These are phyloP conservation scores for Lasioglossum villosulum DNA, from an alignment of 2,888 invertebrate genomes.

Conservation along the genomic window DNA sequence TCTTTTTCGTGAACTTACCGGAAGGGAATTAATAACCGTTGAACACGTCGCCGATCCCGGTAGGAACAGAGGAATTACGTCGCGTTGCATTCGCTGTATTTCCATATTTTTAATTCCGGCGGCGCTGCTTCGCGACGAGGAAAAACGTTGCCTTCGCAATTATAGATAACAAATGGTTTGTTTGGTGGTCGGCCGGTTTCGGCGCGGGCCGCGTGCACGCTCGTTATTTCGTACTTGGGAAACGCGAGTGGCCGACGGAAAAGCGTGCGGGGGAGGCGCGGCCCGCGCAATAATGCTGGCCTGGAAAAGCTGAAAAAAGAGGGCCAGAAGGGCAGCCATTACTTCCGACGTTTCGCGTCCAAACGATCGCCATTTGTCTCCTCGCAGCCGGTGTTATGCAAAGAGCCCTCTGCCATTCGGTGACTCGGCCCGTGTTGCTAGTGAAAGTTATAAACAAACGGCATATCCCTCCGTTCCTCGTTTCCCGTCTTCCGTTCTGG, in stretches of 20 bases:
- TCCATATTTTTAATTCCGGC: constrained; percentile 60
- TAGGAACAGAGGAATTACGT: constrained; percentile 45
- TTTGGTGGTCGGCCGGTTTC: constrained; percentile 60
- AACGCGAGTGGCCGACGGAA: constrained; percentile 46
- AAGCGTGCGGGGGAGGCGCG: constrained; percentile 25
- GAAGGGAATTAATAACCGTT: constrained; percentile 42
- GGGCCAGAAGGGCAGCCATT: constrained; percentile 73
- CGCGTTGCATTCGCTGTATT: constrained; percentile 53
- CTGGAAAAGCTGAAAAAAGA: constrained; percentile 75
- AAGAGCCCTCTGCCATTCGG: constrained; percentile 68
- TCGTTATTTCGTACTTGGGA: constrained; percentile 67
- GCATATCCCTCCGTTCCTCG: constrained; percentile 22
- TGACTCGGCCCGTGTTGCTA: constrained; percentile 61
- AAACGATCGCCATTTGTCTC: constrained; percentile 76
- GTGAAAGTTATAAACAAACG: constrained; percentile 71
- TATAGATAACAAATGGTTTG: constrained; percentile 72
- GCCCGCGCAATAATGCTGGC: constrained; percentile 67
- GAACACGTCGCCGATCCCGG: constrained; percentile 26
- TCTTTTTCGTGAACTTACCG: background rate
- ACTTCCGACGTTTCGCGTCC: constrained; percentile 74
- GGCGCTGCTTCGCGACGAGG: constrained; percentile 41
- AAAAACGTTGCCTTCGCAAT: constrained; percentile 69
- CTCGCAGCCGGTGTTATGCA: constrained; percentile 71
- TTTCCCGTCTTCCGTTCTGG: constrained; percentile 6
- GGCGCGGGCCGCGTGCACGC: constrained; percentile 46